A percentile compares a stretch with the other conserved stretches of the same genome.
Conservation (phyloP, 2,113 vertebrate species). For the Saguinus imperator region DNA sequence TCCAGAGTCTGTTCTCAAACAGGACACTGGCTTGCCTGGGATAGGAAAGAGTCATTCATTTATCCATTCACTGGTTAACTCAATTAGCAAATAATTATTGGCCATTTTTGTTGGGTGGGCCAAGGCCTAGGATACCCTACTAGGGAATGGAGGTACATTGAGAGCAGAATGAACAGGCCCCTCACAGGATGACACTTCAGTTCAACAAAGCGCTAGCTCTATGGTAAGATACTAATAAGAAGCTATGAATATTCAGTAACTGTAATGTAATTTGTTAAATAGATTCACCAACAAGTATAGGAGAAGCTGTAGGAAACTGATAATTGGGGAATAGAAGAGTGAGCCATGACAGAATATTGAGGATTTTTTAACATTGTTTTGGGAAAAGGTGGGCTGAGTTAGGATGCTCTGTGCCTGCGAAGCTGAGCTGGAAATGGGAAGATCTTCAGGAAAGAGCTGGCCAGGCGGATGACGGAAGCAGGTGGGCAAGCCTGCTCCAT, state of each 20-base stretch:
- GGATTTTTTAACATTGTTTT: not conserved
- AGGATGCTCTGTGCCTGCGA: not conserved
- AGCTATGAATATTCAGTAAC: not conserved
- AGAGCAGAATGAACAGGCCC: not conserved
- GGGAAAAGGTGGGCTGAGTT: not conserved
- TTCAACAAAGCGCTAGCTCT: not conserved
- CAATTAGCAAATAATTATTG: not conserved
- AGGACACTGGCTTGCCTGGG: not conserved
- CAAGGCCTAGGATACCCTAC: not conserved
- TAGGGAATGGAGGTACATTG: not conserved
- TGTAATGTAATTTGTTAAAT: not conserved
- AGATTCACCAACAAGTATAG: not conserved
- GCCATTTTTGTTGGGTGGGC: not conserved
- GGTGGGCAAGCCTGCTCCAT: fast-evolving
- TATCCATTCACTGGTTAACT: not conserved
- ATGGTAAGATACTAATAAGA: not conserved
- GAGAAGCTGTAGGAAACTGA: not conserved
- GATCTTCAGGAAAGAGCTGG: not conserved
- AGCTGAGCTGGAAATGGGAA: not conserved
- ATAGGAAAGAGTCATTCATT: not conserved
- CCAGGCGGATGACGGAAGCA: fast-evolving
- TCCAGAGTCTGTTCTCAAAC: not conserved
- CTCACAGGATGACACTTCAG: not conserved
- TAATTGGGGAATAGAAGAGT: not conserved
- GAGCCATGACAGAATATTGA: not conserved